phyloP scores from a whole-genome alignment of 2,113 vertebrate genomes.

The Gobius niger region DNA sequence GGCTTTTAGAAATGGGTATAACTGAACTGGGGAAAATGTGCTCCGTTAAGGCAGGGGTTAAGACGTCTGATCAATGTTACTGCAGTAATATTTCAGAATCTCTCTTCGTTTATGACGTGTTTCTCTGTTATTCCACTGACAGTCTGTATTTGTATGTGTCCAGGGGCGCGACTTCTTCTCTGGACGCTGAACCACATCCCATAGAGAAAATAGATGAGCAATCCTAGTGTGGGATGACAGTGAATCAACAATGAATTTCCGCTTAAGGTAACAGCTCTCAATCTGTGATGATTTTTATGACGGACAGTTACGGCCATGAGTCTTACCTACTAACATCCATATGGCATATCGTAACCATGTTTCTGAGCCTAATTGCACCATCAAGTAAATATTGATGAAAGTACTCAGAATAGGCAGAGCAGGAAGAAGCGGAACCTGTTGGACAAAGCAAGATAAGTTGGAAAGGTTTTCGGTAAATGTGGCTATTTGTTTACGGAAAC shows the following conservation, averaged over 20 bases:
- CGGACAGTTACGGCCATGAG: background rate
- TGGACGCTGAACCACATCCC: constrained; percentile 79
- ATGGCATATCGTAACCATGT: constrained; percentile 82
- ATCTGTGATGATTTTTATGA: background rate
- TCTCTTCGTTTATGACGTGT: constrained; percentile 42
- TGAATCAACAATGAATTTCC: background rate
- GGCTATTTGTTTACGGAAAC: background rate
- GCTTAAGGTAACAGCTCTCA: constrained; percentile 3
- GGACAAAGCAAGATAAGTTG: background rate
- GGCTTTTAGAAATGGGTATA: no score
- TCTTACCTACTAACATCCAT: constrained; percentile 84
- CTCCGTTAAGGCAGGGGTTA: no score
- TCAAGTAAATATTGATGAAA: constrained; percentile 79
- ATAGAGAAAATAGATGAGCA: constrained; percentile 84
- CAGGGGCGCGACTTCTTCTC: constrained; percentile 25
- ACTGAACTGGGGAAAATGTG: no score
- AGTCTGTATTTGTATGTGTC: constrained; percentile 30
- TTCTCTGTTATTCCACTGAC: constrained; percentile 41
- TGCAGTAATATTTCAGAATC: constrained; percentile 58
- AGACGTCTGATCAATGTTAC: constrained; percentile 9
- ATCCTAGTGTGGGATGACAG: constrained; percentile 62
- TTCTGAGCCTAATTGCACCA: constrained; percentile 75
- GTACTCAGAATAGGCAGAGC: constrained; percentile 79
- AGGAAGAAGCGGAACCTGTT: constrained; percentile 83
- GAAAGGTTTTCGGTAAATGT: background rate